Base-by-base conservation (phyloP, 1,140 invertebrate species). In the Lordiphosa stackelbergi region DNA sequence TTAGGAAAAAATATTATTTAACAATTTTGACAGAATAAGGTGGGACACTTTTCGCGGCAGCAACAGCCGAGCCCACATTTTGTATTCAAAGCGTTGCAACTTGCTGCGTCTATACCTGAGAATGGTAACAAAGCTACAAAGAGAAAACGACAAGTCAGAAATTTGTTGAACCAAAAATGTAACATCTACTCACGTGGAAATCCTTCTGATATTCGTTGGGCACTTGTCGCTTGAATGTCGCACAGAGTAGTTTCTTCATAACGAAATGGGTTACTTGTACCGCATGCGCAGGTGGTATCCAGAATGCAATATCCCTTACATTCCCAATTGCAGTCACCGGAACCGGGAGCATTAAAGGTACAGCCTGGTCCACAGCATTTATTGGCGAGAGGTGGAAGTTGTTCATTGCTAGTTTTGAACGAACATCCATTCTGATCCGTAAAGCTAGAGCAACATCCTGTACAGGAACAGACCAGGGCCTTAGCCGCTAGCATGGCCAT, bases 41-140 rank as follows among this genome's bases (percentile, higher is more conserved):
- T 38, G 4, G 63, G 63, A 2, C 63, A 66, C 10, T 37, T 41
- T 19, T 66, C 53, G 10, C 63, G 53, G 22, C 64, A 66, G 22
- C 64, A 66, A 31, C 63, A 66, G 12, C 65, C 65, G 5, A 66
- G 5, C 6, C 64, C 62, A 16, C 62, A 58, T 12, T 41, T 66
- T 0, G 0, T 28, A 0, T 66, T 66, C n/a, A 22, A 34, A 16
- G 2, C 10, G 0, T 53, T 4, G n/a, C 64, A 66, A 2, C 3
- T 9, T 5, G 7, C 1, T n/a, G 34, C 1, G 1, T 3, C 4
- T 7, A 2, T 19, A 0, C 8, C 0, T 5, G 24, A 6, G 12
- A 66, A 53, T 6, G 19, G 1, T 4, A 66, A 1, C 6, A 52
- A 19, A 3, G 35, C 63, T 66, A 16, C 1, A 22, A 10, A 13